Conservation (phyloP, 2,888 invertebrate genomes). For the Leptinotarsa peninsularis region DNA sequence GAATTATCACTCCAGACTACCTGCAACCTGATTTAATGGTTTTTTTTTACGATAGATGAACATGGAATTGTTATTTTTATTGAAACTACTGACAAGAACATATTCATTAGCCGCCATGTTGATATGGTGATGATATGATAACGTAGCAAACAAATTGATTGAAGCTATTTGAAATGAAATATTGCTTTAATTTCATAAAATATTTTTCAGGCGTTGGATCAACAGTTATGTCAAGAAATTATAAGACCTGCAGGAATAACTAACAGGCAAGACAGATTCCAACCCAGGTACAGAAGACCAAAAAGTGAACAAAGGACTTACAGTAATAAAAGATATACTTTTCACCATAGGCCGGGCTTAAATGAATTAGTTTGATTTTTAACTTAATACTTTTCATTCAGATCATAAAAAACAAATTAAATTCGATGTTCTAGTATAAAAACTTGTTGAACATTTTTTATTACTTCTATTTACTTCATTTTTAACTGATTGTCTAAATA, state of each 20-base stretch:
- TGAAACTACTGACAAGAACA: too few relatives aligned
- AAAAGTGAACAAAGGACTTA: slow-evolving; percentile 27
- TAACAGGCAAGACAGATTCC: slow-evolving; percentile 34
- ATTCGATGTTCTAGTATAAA: neutral
- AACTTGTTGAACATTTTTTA: neutral
- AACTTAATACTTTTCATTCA: slow-evolving; percentile 1
- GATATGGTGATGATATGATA: too few relatives aligned
- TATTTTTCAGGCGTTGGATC: slow-evolving; percentile 62
- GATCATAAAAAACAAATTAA: neutral
- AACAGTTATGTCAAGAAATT: slow-evolving; percentile 62
- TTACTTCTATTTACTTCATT: too few relatives aligned
- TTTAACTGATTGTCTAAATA: too few relatives aligned
- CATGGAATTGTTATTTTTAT: too few relatives aligned
- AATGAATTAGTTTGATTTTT: slow-evolving; percentile 41
- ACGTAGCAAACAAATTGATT: too few relatives aligned
- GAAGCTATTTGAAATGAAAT: too few relatives aligned
- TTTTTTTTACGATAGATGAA: too few relatives aligned
- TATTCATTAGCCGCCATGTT: too few relatives aligned
- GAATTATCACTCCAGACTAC: too few relatives aligned
- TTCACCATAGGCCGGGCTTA: slow-evolving; percentile 44
- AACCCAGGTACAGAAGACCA: slow-evolving; percentile 25
- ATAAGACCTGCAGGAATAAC: slow-evolving; percentile 46
- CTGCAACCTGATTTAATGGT: too few relatives aligned
- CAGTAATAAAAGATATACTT: slow-evolving; percentile 31
- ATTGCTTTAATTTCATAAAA: neutral